Evolutionary conservation across 2,797 vertebrate genomes (phyloP), one percentile per base, ranked within the genome.

Genomic region (Hippocampus kuda): DNA sequence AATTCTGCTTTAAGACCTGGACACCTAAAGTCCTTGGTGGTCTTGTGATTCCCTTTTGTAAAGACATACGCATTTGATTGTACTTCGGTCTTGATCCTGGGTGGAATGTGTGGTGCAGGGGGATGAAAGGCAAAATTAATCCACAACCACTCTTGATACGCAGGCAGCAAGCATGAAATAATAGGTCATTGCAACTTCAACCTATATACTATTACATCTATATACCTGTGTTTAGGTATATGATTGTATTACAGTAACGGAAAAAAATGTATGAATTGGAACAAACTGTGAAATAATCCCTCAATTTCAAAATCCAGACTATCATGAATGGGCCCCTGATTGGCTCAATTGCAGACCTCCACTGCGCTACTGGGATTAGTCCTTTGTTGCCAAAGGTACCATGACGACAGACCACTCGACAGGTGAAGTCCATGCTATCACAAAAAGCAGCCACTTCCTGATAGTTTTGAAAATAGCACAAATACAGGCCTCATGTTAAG

Each of bases 41-140:
- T 89, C 89, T 91, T 87, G 85, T 90, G 89, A 91, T 87, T 69
- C 79, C 77, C 79, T 90, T 88, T 89, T 87, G 83, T 88, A 86
- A 84, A 83, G 83, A 79, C 75, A 80, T 75, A 87, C 82, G 82
- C 78, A 88, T 90, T 90, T 90, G 90, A 89, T 85, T 88, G 87
- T 75, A 85, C 88, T 90, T 88, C 83, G 72, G 74, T 67, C 83
- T 85, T 91, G 89, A 92, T 92, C 90, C 90, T 83, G 67, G 70
- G 71, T 88, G 82, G 88, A 91, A 92, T 92, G 91, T 81, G 84
- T 71, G 74, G 72, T 77, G 80, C 76, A 82, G 56, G 48, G 82
- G 87, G 84, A 89, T 90, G 87, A 91, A 91, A 91, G 86, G 69
- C 75, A 72, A 38, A 57, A 86, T 79, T 90, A 91, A 91, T 88